Base-by-base conservation (phyloP, 35 echinoderm and acorn worm species). In the Lytechinus variegatus region DNA sequence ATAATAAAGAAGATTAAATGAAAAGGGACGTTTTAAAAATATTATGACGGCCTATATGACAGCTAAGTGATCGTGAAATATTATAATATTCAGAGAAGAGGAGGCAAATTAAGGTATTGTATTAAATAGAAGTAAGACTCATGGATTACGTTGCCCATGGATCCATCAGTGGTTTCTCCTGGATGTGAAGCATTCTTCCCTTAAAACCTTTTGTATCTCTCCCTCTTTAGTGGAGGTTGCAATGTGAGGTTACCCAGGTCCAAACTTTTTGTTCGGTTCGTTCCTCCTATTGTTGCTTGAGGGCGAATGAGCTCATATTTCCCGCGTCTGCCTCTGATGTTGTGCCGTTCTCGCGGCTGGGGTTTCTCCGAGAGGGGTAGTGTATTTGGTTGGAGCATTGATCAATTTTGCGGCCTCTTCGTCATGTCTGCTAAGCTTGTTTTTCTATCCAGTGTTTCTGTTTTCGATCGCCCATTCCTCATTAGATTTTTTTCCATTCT, bases 261-360 rank as follows among this genome's bases (percentile, higher is more conserved):
- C 88, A 90, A 88, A 90, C 88, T 54, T 44, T 44, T 90, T 54
- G 88, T 90, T 44, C 88, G 27, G 33, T 54, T 79, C 66, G 28
- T 90, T 90, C 88, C 14, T 90, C 88, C 66, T 24, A 79, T 79
- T 52, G 88, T 90, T 52, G 88, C 88, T 90, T 6, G 88, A 90
- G 88, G 88, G 88, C 88, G 52, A 90, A 90, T 90, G 28, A 52
- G 28, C 88, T 90, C 88, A 90, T 90, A 90, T 90, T 90, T 90
- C 88, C 88, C 88, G 88, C 88, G 88, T 90, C 88, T 90, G 88
- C 52, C 88, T 90, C 29, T 90, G 88, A 90, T 90, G 88, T 90
- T 90, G n/a, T 33, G 11, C 88, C 28, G 88, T 79, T 52, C 11
- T 27, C 27, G 88, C 88, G 88, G 88, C 88, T 44, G 88, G 88